A percentile compares a stretch with the other conserved stretches of the same genome.
Conservation (phyloP, 2,113 vertebrate genomes). For the Syrmaticus mikado region DNA sequence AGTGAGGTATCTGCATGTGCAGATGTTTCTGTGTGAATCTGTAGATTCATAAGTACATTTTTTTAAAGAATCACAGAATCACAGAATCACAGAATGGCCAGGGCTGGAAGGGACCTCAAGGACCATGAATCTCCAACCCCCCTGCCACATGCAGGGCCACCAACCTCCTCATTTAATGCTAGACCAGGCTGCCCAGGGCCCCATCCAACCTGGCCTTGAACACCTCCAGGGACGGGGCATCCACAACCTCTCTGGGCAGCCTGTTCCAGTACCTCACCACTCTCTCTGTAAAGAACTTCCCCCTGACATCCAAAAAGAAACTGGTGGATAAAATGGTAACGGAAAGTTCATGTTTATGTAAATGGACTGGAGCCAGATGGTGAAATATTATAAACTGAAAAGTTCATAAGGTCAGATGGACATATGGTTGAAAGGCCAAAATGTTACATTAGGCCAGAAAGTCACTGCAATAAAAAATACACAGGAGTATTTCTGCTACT, state of each 20-base stretch:
- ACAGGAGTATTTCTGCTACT: background rate
- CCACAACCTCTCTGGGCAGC: too few species aligned
- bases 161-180: too few species aligned
- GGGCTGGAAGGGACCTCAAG: too few species aligned
- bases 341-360: background rate
- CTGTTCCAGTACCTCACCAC: too few species aligned
- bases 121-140: too few species aligned
- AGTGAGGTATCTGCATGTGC: background rate
- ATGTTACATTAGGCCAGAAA: constrained; percentile 11
- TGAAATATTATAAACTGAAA: constrained; percentile 14
- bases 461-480: background rate
- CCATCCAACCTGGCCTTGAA: too few species aligned
- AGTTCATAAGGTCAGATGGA: constrained; percentile 19
- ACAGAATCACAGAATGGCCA: too few species aligned
- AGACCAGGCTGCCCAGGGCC: too few species aligned
- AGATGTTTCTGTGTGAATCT: background rate
- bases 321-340: background rate
- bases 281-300: too few species aligned
- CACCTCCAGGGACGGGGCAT: too few species aligned
- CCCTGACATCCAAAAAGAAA: background rate
- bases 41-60: background rate
- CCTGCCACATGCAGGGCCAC: too few species aligned
- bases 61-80: background rate
- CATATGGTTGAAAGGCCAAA: background rate
- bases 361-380: background rate